Evolutionary conservation across 2,797 vertebrate species (phyloP).

Genomic region (Danio kyathit): DNA sequence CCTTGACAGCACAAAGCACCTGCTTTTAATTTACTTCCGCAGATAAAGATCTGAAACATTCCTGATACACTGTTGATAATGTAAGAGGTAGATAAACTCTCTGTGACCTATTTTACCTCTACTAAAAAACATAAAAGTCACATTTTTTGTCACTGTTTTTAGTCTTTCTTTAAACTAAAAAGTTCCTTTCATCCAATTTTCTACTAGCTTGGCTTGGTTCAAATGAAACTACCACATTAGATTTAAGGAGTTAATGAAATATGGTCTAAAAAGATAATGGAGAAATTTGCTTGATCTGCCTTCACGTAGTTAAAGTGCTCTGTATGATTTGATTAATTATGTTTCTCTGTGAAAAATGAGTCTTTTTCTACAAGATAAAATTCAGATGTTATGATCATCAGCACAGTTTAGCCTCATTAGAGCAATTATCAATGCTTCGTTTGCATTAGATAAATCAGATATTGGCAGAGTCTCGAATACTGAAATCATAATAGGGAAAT

Average conservation of each 20-base stretch:
- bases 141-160: conserved; percentile 3
- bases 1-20: background rate
- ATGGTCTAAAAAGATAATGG: conserved; percentile 24
- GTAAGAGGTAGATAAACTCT: conserved; percentile 32
- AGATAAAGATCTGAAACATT: conserved; percentile 43
- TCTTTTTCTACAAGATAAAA: conserved; percentile 18
- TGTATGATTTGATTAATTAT: conserved; percentile 17
- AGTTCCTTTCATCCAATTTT: background rate
- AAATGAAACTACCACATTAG: background rate
- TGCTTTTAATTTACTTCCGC: conserved; percentile 25
- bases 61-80: conserved; percentile 29
- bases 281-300: background rate
- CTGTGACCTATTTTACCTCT: conserved; percentile 23
- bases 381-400: conserved; percentile 17
- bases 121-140: background rate
- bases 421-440: conserved; percentile 20
- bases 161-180: background rate
- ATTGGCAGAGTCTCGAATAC: conserved; percentile 12
- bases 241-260: conserved; percentile 28
- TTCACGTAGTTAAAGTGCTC: conserved; percentile 1
- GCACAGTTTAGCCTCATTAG: conserved; percentile 15
- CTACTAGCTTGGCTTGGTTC: background rate
- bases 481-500: background rate
- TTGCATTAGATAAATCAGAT: conserved; percentile 24
- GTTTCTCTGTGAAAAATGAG: conserved; percentile 8